A percentile compares a stretch with the other conserved stretches of the same genome.
Evolutionary conservation across 2,888 invertebrate species (phyloP).

Genomic region (Drymonia ruficornis): DNA sequence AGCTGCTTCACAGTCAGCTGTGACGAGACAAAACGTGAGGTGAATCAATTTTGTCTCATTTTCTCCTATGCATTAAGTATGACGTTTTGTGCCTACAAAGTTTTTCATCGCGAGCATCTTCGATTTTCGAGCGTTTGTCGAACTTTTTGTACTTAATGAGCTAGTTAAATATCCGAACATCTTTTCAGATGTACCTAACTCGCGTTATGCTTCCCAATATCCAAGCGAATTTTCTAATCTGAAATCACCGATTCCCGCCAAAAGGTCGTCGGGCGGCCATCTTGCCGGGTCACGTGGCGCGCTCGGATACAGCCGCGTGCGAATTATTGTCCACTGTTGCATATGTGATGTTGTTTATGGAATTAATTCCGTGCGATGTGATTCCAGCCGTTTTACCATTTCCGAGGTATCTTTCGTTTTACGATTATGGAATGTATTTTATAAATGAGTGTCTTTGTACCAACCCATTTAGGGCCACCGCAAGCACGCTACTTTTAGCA

Average conservation of each 20-base stretch:
- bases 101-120: no score
- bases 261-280: slow-evolving; percentile 68
- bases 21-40: no score
- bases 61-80: no score
- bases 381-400: slow-evolving; percentile 49
- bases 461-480: no score
- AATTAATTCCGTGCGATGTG: slow-evolving; percentile 79
- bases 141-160: no score
- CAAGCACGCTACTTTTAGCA: no score
- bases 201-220: background rate
- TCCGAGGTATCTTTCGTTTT: slow-evolving; percentile 18
- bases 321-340: slow-evolving; percentile 78
- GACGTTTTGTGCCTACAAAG: no score
- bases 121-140: no score
- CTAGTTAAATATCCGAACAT: no score
- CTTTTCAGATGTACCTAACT: background rate
- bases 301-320: slow-evolving; percentile 77
- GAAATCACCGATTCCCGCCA: slow-evolving; percentile 61
- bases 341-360: slow-evolving; percentile 83
- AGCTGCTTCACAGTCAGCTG: no score
- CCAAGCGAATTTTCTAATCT: slow-evolving; percentile 10
- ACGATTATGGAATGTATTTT: background rate
- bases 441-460: no score
- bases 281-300: slow-evolving; percentile 59
- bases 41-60: no score